Evolutionary conservation across 2,888 invertebrate genomes (phyloP).

Genomic region (Tholera decimalis): DNA sequence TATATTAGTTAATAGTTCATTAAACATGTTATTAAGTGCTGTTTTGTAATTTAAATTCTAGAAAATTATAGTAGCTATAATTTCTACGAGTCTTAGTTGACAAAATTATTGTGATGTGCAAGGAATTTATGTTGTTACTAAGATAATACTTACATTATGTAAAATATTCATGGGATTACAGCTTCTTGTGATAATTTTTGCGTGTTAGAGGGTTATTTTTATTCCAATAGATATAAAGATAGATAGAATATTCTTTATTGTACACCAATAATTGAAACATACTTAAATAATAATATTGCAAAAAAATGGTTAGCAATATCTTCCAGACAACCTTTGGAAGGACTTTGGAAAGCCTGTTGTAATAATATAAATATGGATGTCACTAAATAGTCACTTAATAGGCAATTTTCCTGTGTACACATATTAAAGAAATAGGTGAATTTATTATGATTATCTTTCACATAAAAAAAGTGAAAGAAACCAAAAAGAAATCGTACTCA

Average conservation of each 20-base stretch:
- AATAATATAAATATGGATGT: no score
- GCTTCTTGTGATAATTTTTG: conserved; percentile 1
- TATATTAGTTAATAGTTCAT: conserved; percentile 1
- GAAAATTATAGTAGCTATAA: conserved; percentile 4
- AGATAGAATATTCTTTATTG: no score
- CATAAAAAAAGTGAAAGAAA: no score
- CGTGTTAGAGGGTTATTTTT: background rate
- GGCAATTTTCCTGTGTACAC: no score
- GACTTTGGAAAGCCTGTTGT: no score
- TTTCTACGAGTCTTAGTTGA: conserved; percentile 14
- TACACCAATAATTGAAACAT: no score
- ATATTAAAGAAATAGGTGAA: no score
- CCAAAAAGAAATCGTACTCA: background rate
- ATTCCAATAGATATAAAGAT: no score
- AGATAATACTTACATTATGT: conserved; percentile 9
- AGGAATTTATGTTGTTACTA: conserved; percentile 22
- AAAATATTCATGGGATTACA: conserved; percentile 1
- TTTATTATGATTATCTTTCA: background rate
- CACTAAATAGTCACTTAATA: no score
- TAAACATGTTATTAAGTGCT: conserved; percentile 7
- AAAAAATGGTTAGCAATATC: no score
- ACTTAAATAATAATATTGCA: no score
- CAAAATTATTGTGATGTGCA: conserved; percentile 13
- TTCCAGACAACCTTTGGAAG: no score
- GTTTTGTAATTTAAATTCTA: conserved; percentile 13